Evolutionary conservation across 2,888 invertebrate genomes (phyloP), one percentile per base, ranked within the genome.

Genomic region (Ecdyonurus torrentis): DNA sequence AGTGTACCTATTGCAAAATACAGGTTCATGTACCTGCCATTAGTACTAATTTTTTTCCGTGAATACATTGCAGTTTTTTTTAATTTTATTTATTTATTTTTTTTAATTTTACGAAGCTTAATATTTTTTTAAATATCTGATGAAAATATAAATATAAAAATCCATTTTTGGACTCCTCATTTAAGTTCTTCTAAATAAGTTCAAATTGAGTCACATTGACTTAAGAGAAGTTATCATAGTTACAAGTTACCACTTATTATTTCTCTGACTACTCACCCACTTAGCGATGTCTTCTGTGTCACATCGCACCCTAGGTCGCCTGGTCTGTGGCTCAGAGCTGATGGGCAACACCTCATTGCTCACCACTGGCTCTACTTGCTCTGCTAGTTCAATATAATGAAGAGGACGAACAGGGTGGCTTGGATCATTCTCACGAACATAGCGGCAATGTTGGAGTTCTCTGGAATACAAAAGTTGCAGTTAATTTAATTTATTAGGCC

Each of bases 301-400:
- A 73, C 90, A 90, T 70, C 88, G 81, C 67, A 91, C 87, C 73
- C 86, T 83, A 53, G 90, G 89, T 67, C 85, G 79, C 69, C 86
- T 84, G 70, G 83, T 69, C 25, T 67, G 74, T 1, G 78, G 74
- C 68, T 80, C 80, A 1, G 77, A 72, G 19, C 78, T 77, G n/a
- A n/a, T n/a, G 20, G 76, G 78, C 23, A 81, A 72, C 71, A 70
- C 76, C 67, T 71, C 73, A 66, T 67, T 18, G 67, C 69, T 66
- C 70, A 73, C 65, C 67, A 76, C 74, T 69, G 73, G 69, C 68
- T 80, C 80, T 67, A 79, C 76, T 72, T 81, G 76, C 76, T 79
- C 78, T 66, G 81, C 80, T 24, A 91, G 78, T 77, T 90, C 87
- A 68, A 91, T 85, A 74, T 85, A 84, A 75, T 84, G 77, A 68